A percentile compares a stretch with the other conserved stretches of the same genome.
Conservation (phyloP, 1,140 invertebrate species). For the Bilobella aurantiaca region DNA sequence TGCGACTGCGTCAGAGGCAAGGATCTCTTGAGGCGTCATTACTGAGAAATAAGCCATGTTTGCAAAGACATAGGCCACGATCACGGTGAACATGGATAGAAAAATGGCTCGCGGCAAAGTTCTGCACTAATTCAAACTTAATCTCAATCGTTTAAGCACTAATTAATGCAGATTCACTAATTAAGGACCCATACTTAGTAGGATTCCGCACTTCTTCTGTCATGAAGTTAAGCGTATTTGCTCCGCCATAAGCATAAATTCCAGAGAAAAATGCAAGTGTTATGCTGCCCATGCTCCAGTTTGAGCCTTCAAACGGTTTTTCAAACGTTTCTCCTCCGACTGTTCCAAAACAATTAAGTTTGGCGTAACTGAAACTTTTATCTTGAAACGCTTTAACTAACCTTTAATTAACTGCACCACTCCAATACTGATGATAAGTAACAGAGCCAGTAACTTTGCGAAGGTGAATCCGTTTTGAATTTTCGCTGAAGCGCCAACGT, state of each 20-base stretch:
- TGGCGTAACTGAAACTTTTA: conserved; percentile 29
- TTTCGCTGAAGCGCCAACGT: conserved; percentile 73
- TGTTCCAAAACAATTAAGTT: conserved; percentile 32
- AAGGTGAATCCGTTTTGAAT: conserved; percentile 64
- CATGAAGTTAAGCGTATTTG: conserved; percentile 76
- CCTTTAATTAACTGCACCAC: conserved; percentile 39
- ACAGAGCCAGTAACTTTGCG: conserved; percentile 45
- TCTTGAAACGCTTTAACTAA: neutral
- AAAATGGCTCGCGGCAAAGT: conserved; percentile 81
- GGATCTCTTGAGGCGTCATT: conserved; percentile 62
- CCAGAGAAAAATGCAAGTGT: conserved; percentile 88
- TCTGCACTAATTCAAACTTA: conserved; percentile 41
- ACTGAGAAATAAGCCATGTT: conserved; percentile 85
- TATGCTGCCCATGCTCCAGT: conserved; percentile 66
- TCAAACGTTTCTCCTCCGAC: conserved; percentile 60
- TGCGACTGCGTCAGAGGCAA: conserved; percentile 75
- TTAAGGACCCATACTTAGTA: conserved; percentile 63
- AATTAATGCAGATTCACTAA: neutral
- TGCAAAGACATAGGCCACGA: conserved; percentile 64
- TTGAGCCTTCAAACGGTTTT: conserved; percentile 65
- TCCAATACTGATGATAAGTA: conserved; percentile 52
- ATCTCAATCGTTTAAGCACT: neutral
- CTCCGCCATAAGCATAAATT: conserved; percentile 88
- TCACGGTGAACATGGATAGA: conserved; percentile 76
- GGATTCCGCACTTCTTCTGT: conserved; percentile 87